Evolutionary conservation across 2,888 invertebrate genomes (phyloP).

Genomic region (Rugalucina vietnamica): DNA sequence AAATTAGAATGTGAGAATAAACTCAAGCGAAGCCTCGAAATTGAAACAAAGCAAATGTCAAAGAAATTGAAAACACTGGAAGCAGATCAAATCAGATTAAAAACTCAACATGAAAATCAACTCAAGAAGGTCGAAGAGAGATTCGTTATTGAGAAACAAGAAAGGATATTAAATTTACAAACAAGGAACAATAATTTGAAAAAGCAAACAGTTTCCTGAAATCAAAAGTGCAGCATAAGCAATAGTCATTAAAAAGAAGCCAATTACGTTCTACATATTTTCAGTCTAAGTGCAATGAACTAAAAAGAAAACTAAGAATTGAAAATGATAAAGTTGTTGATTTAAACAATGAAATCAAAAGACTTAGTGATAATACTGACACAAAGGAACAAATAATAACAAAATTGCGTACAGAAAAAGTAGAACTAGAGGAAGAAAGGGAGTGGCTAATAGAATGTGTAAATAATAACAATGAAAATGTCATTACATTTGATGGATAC

Average conservation of each 20-base stretch:
- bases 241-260: background rate
- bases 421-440: background rate
- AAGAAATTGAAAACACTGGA: background rate
- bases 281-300: background rate
- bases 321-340: background rate
- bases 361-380: background rate
- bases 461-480: background rate
- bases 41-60: background rate
- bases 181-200: background rate
- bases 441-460: background rate
- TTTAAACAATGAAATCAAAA: background rate
- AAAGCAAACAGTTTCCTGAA: background rate
- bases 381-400: background rate
- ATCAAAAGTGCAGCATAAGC: background rate
- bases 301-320: background rate
- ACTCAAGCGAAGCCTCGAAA: background rate
- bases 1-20: too few species aligned
- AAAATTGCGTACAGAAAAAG: background rate
- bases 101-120: background rate
- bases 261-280: background rate
- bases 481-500: background rate
- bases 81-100: background rate
- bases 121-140: background rate
- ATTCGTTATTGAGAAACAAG: background rate
- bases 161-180: background rate